A percentile compares a stretch with the other conserved stretches of the same genome.
phyloP scores from a whole-genome alignment of 2,113 vertebrate genomes.

The Maccullochella peelii region DNA sequence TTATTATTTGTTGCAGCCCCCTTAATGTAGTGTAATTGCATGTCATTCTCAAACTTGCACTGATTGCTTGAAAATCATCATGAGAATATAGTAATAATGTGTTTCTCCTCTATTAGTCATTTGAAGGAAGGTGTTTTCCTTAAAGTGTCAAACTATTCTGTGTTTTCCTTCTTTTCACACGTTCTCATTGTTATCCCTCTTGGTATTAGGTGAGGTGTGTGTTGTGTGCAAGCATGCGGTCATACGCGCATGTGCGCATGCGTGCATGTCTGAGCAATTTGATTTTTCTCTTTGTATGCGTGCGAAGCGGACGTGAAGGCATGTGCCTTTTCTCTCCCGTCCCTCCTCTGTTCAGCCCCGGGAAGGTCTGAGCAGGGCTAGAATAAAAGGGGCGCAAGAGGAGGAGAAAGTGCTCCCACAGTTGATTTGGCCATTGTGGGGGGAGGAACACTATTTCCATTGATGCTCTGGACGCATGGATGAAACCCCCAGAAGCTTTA shows the following conservation, averaged over 20 bases:
- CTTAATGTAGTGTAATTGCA: not conserved
- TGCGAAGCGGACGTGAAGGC: constrained; percentile 83
- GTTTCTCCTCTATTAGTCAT: constrained; percentile 23
- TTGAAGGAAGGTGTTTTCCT: constrained; percentile 31
- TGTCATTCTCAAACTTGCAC: not conserved
- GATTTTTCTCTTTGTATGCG: constrained; percentile 76
- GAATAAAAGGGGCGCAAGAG: constrained; percentile 71
- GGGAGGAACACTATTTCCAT: constrained; percentile 79
- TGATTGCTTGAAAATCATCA: not conserved
- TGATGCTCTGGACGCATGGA: constrained; percentile 79
- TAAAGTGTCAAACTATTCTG: constrained; percentile 5
- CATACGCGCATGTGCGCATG: constrained; percentile 61
- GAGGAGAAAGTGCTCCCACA: constrained; percentile 77
- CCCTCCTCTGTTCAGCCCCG: constrained; percentile 69
- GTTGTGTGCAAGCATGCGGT: constrained; percentile 47
- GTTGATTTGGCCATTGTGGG: constrained; percentile 77
- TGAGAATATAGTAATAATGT: not conserved
- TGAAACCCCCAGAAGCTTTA: constrained; percentile 79
- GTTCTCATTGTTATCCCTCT: constrained; percentile 42
- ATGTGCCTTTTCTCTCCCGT: constrained; percentile 80
- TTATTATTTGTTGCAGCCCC: not conserved
- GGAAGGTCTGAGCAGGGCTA: constrained; percentile 74
- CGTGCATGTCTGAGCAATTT: constrained; percentile 76
- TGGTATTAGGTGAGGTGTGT: constrained; percentile 56
- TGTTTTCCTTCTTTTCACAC: constrained; percentile 36